These are phyloP conservation scores for Stomatorhinus ivindoensis DNA, from an alignment of 2,113 vertebrate genomes.

Conservation along the genomic window DNA sequence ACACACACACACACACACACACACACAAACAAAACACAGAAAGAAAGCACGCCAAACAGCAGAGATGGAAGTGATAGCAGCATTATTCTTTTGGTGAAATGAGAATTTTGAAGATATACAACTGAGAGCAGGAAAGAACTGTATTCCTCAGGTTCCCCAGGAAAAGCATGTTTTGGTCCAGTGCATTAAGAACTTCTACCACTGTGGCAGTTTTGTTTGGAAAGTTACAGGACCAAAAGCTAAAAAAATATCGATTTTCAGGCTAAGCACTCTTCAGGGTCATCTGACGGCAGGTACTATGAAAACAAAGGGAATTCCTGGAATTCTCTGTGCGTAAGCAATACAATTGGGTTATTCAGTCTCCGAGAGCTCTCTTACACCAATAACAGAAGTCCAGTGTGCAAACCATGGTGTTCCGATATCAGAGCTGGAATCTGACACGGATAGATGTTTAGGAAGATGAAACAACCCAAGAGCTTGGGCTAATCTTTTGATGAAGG, in stretches of 20 bases:
- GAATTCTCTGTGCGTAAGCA: slow-evolving; percentile 41
- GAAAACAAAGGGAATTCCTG: slow-evolving; percentile 53
- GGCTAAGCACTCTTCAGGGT: slow-evolving; percentile 35
- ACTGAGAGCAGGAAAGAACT: not conserved
- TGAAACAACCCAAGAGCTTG: not conserved
- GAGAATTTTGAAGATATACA: not conserved
- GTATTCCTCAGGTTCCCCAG: not conserved
- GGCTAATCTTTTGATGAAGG: not conserved
- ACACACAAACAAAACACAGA: not conserved
- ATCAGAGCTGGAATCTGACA: not conserved
- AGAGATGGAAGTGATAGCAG: not conserved
- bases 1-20: not conserved
- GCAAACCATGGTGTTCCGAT: not conserved
- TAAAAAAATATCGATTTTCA: slow-evolving; percentile 14
- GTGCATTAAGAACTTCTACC: not conserved
- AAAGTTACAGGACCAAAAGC: slow-evolving; percentile 8
- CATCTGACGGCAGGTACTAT: slow-evolving; percentile 43
- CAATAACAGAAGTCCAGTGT: slow-evolving; percentile 29
- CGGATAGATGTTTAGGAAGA: not conserved
- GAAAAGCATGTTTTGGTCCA: not conserved
- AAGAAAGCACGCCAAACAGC: not conserved
- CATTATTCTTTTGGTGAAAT: not conserved
- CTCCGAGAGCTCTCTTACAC: not conserved
- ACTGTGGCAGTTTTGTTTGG: slow-evolving; percentile 4
- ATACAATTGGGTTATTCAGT: slow-evolving; percentile 38